A percentile compares a stretch with the other conserved stretches of the same genome.
These are phyloP conservation scores for Potamarius usumacintae DNA, from an alignment of 2,113 vertebrate genomes.

Conservation along the genomic window DNA sequence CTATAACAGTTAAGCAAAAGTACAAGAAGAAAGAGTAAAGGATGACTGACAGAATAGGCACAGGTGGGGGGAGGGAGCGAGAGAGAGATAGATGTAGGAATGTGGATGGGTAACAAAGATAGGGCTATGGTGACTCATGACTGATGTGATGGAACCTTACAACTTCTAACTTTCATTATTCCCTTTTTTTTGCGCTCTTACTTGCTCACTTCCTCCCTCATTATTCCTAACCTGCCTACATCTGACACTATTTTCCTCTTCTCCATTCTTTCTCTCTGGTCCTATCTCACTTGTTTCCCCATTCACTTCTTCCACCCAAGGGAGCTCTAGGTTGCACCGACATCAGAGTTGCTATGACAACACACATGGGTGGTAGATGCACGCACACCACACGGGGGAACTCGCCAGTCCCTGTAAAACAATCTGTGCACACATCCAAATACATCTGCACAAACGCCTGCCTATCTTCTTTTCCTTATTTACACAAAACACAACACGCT, in stretches of 20 bases:
- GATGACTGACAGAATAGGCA: not conserved
- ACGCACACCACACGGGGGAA: not conserved
- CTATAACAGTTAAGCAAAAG: not conserved
- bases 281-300: not conserved
- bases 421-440: not conserved
- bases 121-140: conserved; percentile 48
- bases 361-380: conserved; percentile 34
- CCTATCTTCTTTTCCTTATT: not conserved
- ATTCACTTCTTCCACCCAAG: conserved; percentile 1
- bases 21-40: conserved; percentile 4
- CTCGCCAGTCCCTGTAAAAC: not conserved
- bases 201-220: not conserved
- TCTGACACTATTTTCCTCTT: too few species aligned
- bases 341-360: conserved; percentile 54
- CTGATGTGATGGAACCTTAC: conserved; percentile 50
- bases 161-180: conserved; percentile 24
- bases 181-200: not conserved
- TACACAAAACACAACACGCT: not conserved
- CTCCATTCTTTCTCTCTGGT: not conserved
- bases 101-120: not conserved
- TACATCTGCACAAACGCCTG: not conserved
- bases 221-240: not conserved
- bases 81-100: not conserved
- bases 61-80: not conserved
- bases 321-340: conserved; percentile 25